Base-by-base conservation (phyloP, 2,888 invertebrate species). In the Vesta saturnalis region DNA sequence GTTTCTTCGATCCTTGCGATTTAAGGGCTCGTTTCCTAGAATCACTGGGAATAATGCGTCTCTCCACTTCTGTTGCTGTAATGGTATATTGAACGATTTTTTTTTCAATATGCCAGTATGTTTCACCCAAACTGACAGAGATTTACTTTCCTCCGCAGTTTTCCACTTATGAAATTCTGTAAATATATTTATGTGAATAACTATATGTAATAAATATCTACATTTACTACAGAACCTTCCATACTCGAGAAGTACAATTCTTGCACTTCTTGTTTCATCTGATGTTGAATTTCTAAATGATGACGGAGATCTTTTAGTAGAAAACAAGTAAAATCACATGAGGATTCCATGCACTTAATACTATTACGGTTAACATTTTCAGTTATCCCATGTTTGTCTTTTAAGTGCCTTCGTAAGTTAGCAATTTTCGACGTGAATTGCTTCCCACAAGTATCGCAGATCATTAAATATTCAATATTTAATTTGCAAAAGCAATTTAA, bases 291-390 rank as follows among this genome's bases (percentile, higher is more conserved):
- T 21, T 59, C 46, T 21, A 59, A 14, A 59, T 59, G 59, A n/a
- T 43, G 16, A 8, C 59, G 47, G 6, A 59, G 21, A 12, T 59
- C 46, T 59, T 46, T 46, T 19, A 43, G 8, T 12, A 8, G 6
- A 10, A 19, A 46, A 21, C 46, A 59, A 16, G 1, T 35, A 46
- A 19, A 59, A 43, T 21, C 15, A 43, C 59, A 59, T 1, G 22
- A 59, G 5, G 21, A 1, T 59, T 59, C 59, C 46, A 46, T n/a
- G 14, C 59, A 59, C 46, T 59, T 59, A 10, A 30, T 30, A n/a
- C n/a, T n/a, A 30, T 30, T 30, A 30, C 30, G 10, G 10, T 30
- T 30, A 10, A 30, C 30, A 30, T 10, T 30, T 30, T 4, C 10
- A 30, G 10, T 30, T 6, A 30, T 10, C 4, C 10, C 10, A 30